phyloP scores from a whole-genome alignment of 1,140 invertebrate genomes.

The Himalopsyche phryganea region DNA sequence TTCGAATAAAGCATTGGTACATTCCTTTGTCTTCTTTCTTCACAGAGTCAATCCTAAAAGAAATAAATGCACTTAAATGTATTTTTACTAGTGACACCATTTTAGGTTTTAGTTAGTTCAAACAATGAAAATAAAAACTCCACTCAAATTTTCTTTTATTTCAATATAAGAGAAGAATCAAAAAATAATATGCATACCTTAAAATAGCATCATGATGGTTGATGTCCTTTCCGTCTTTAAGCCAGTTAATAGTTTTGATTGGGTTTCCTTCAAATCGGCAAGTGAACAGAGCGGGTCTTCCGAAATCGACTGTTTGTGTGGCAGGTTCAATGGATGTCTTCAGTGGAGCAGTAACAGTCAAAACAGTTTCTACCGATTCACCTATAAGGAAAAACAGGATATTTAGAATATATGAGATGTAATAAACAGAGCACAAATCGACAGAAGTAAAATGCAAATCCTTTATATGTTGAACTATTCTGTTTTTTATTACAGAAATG shows the following conservation, averaged over 20 bases:
- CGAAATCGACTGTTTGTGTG: constrained; percentile 89
- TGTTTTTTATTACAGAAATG: no score
- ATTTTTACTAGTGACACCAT: neutral
- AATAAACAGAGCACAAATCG: neutral
- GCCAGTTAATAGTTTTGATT: constrained; percentile 84
- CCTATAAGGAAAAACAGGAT: constrained; percentile 48
- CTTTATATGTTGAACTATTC: no score
- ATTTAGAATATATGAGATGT: neutral
- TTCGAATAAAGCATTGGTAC: constrained; percentile 95
- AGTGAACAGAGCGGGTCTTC: constrained; percentile 82
- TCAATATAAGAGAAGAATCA: no score
- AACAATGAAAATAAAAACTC: neutral
- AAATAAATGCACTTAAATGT: constrained; percentile 1
- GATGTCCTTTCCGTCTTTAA: constrained; percentile 85
- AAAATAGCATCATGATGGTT: constrained; percentile 74
- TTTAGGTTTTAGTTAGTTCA: no score
- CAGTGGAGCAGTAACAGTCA: constrained; percentile 88
- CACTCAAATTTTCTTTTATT: neutral
- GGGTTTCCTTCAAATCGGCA: constrained; percentile 89
- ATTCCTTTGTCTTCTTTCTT: constrained; percentile 94
- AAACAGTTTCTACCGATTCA: constrained; percentile 86
- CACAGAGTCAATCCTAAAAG: constrained; percentile 76
- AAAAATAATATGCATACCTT: no score
- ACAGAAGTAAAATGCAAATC: no score
- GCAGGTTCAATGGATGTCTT: constrained; percentile 83